Conservation (phyloP, 2,113 vertebrate genomes). For the Dipodomys spectabilis region DNA sequence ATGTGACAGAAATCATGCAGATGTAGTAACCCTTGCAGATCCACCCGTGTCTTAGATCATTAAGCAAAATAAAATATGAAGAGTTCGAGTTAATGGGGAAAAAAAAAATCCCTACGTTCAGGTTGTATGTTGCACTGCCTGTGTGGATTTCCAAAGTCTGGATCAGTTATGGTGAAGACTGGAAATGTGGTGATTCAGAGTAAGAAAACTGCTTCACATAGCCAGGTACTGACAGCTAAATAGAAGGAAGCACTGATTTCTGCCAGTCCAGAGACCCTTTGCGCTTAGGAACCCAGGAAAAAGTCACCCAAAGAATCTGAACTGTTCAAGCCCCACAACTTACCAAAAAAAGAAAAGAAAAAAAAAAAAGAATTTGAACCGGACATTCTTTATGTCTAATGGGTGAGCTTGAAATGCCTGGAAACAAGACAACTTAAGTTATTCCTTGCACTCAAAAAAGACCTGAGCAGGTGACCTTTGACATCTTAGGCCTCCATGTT, state of each 20-base stretch:
- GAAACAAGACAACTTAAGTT: constrained; percentile 61
- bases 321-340: constrained; percentile 8
- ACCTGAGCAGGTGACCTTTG: constrained; percentile 66
- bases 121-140: constrained; percentile 76
- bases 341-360: no score
- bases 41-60: constrained; percentile 79
- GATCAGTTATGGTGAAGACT: constrained; percentile 74
- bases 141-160: constrained; percentile 74
- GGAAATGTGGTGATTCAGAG: constrained; percentile 70
- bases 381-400: constrained; percentile 52
- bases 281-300: constrained; percentile 59
- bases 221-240: constrained; percentile 6
- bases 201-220: constrained; percentile 53
- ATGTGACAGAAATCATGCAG: constrained; percentile 82
- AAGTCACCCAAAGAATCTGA: constrained; percentile 52
- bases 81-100: constrained; percentile 81
- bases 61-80: constrained; percentile 85
- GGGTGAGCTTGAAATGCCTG: constrained; percentile 46
- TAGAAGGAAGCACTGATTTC: constrained; percentile 53
- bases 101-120: constrained; percentile 63
- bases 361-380: constrained; percentile 47
- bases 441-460: constrained; percentile 46
- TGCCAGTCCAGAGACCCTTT: constrained; percentile 49
- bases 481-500: not conserved
- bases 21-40: constrained; percentile 84